Evolutionary conservation across 2,888 invertebrate genomes (phyloP).

Genomic region (Athalia rosae): DNA sequence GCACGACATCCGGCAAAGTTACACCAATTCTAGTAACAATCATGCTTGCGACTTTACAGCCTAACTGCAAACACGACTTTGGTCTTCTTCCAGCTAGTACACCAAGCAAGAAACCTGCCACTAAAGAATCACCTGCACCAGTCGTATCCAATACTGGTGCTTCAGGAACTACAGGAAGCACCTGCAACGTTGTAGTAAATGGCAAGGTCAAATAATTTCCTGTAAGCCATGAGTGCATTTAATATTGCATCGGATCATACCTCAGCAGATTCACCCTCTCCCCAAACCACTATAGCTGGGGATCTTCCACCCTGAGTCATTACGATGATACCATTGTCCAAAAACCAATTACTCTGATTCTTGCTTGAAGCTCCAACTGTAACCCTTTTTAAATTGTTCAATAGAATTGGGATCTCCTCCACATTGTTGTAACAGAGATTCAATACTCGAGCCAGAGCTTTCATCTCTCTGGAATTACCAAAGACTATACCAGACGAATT

Average conservation of each 20-base stretch:
- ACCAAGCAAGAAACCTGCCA: constrained; percentile 71
- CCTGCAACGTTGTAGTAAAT: constrained; percentile 50
- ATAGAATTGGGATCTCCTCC: constrained; percentile 65
- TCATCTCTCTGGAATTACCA: constrained; percentile 67
- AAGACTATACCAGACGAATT: constrained; percentile 67
- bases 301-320: constrained; percentile 67
- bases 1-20: constrained; percentile 59
- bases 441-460: constrained; percentile 63
- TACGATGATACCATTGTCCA: constrained; percentile 64
- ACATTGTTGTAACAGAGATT: constrained; percentile 63
- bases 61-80: constrained; percentile 67
- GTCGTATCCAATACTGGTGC: constrained; percentile 68
- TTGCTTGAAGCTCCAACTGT: constrained; percentile 62
- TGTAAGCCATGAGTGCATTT: not conserved
- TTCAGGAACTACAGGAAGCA: constrained; percentile 61
- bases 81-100: constrained; percentile 64
- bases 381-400: constrained; percentile 66
- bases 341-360: constrained; percentile 61
- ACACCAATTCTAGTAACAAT: constrained; percentile 64
- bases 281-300: constrained; percentile 68
- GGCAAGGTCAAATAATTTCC: not conserved
- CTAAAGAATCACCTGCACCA: constrained; percentile 72
- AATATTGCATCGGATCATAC: constrained; percentile 48
- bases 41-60: constrained; percentile 63
- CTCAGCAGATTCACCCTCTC: constrained; percentile 63